phyloP scores from a whole-genome alignment of 2,888 invertebrate species.

The Mimumesa dahlbomi region DNA sequence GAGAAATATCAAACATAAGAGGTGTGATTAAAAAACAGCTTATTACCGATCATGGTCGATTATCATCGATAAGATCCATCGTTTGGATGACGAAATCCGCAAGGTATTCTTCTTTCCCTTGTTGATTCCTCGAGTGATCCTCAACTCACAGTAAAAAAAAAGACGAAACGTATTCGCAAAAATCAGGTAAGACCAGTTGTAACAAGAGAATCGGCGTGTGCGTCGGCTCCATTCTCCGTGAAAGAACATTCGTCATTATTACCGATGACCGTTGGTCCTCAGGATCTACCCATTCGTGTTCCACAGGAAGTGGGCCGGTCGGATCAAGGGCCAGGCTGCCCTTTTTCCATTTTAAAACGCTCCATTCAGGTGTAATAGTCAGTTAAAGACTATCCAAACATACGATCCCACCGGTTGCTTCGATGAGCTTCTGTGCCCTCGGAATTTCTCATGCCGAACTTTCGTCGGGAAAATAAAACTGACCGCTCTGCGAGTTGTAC shows the following conservation, averaged over 20 bases:
- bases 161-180: constrained; percentile 6
- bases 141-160: constrained; percentile 13
- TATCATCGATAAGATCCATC: constrained; percentile 15
- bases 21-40: too few species aligned
- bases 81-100: constrained; percentile 22
- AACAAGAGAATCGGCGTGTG: constrained; percentile 46
- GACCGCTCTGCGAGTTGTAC: constrained; percentile 9
- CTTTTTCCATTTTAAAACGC: constrained; percentile 72
- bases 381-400: constrained; percentile 78
- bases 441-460: constrained; percentile 43
- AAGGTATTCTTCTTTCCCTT: constrained; percentile 19
- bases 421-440: constrained; percentile 43
- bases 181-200: constrained; percentile 58
- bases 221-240: constrained; percentile 21
- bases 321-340: constrained; percentile 76
- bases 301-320: constrained; percentile 79
- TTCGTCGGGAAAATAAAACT: constrained; percentile 32
- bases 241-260: constrained; percentile 76
- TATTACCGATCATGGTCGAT: too few species aligned
- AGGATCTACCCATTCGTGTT: constrained; percentile 70
- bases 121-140: constrained; percentile 54
- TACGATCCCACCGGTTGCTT: constrained; percentile 68
- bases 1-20: too few species aligned
- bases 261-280: constrained; percentile 72
- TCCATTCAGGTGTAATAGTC: constrained; percentile 80